Conservation (phyloP, 1,140 invertebrate species). For the Druon quercuslanigerum region DNA sequence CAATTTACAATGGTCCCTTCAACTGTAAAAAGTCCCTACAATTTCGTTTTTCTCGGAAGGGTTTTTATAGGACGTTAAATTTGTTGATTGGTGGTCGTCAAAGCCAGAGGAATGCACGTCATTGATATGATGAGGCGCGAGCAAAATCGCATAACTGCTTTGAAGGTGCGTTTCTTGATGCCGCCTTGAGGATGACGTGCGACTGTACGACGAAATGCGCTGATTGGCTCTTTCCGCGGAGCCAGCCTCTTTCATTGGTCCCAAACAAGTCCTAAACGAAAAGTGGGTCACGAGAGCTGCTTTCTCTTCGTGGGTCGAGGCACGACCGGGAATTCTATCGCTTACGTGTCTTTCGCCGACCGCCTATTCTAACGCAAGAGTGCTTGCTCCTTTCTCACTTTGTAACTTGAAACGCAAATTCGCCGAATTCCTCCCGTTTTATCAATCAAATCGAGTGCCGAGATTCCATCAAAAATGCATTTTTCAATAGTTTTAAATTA, state of each 20-base stretch:
- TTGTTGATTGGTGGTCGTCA: no score
- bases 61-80: no score
- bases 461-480: not conserved
- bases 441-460: not conserved
- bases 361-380: slow-evolving; percentile 50
- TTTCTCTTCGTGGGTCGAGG: slow-evolving; percentile 65
- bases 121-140: not conserved
- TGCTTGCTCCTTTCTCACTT: slow-evolving; percentile 1
- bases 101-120: no score
- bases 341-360: slow-evolving; percentile 54
- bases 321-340: slow-evolving; percentile 64
- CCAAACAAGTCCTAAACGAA: slow-evolving; percentile 60
- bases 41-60: no score
- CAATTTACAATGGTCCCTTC: no score
- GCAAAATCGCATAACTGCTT: slow-evolving; percentile 53
- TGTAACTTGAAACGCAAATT: slow-evolving; percentile 11
- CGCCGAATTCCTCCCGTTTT: not conserved
- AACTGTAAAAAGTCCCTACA: no score
- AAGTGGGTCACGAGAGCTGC: slow-evolving; percentile 67
- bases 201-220: slow-evolving; percentile 48
- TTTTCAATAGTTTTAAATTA: not conserved
- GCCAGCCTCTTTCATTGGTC: slow-evolving; percentile 50
- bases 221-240: slow-evolving; percentile 49
- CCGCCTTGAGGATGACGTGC: slow-evolving; percentile 28
- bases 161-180: slow-evolving; percentile 55